Evolutionary conservation across 2,113 vertebrate species (phyloP).

Genomic region (Cettia cetti): DNA sequence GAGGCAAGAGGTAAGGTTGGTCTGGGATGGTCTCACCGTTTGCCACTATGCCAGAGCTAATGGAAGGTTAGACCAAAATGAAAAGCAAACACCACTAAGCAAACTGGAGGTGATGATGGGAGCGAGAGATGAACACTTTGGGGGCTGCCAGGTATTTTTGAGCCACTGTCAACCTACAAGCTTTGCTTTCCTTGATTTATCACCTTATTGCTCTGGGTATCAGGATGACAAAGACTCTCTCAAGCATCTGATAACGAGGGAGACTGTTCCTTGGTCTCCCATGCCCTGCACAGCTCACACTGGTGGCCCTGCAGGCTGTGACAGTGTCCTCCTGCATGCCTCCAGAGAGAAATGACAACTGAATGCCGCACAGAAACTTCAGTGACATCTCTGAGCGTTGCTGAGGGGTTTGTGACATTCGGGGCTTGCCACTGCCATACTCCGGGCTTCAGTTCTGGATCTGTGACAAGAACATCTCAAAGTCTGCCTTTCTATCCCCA

Average conservation of each 20-base stretch:
- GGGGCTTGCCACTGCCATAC: not conserved
- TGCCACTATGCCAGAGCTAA: not conserved
- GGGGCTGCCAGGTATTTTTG: not conserved
- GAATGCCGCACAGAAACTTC: not conserved
- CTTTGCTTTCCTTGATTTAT: not conserved
- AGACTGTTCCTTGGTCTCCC: accelerated
- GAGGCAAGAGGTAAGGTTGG: not conserved
- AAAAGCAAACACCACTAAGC: not conserved
- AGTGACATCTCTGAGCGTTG: not conserved
- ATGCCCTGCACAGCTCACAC: not conserved
- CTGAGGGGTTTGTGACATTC: not conserved
- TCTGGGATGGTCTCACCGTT: not conserved
- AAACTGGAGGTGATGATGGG: not conserved
- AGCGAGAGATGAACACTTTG: not conserved
- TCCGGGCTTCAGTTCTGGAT: not conserved
- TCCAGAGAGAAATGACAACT: not conserved
- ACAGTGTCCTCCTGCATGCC: not conserved
- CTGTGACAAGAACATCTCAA: not conserved
- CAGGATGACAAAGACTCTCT: not conserved
- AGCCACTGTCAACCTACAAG: not conserved
- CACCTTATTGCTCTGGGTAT: not conserved
- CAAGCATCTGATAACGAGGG: not conserved
- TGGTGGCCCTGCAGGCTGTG: not conserved
- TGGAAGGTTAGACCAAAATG: not conserved
- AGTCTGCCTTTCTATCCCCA: not conserved